Percentiles rank a stretch among this genome's conserved stretches.
phyloP scores from a whole-genome alignment of 2,797 vertebrate genomes.

The Enteromius mattozi region DNA sequence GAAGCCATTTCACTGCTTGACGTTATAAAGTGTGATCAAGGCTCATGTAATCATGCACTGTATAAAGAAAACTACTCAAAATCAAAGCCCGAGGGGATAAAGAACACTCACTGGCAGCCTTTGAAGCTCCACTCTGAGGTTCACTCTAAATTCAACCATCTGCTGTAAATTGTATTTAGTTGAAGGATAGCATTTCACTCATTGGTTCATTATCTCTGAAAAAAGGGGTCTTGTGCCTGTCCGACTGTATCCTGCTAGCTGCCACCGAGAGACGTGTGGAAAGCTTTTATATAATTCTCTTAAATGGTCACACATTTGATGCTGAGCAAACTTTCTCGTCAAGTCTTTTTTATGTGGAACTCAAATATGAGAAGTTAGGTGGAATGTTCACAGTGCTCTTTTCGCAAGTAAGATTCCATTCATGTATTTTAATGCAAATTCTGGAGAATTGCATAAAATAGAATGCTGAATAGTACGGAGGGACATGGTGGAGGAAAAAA shows the following conservation, averaged over 20 bases:
- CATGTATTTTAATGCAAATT: not conserved
- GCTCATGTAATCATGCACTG: conserved; percentile 37
- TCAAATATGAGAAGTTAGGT: not conserved
- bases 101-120: conserved; percentile 36
- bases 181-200: conserved; percentile 49
- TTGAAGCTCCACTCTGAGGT: conserved; percentile 27
- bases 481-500: too few species aligned
- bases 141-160: conserved; percentile 43
- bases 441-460: not conserved
- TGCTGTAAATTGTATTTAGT: conserved; percentile 44
- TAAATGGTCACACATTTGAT: not conserved
- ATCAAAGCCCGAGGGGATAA: conserved; percentile 42
- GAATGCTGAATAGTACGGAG: not conserved
- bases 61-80: conserved; percentile 46
- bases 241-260: not conserved
- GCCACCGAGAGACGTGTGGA: not conserved
- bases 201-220: conserved; percentile 34
- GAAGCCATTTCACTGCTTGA: conserved; percentile 33
- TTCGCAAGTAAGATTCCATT: not conserved
- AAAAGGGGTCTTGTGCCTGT: conserved; percentile 11
- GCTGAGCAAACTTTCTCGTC: conserved; percentile 1
- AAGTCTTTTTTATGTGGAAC: not conserved
- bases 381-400: not conserved
- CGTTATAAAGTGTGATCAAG: conserved; percentile 41
- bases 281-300: conserved; percentile 5